Conservation (phyloP, 2,888 invertebrate genomes). For the Amphipoea oculea region DNA sequence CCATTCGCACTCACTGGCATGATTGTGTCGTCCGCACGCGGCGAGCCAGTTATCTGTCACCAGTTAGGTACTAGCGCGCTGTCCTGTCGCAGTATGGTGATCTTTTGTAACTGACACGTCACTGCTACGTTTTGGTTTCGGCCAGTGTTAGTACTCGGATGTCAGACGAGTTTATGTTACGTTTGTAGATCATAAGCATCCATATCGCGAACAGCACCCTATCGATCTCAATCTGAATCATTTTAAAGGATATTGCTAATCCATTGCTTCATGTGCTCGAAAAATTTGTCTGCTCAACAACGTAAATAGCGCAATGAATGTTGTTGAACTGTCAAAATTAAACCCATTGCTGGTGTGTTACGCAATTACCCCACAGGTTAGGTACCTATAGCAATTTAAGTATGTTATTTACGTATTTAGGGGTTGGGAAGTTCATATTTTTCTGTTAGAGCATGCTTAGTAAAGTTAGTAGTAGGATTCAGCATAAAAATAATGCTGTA, state of each 20-base stretch:
- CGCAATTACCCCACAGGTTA: background rate
- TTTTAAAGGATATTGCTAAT: no score
- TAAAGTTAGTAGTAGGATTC: background rate
- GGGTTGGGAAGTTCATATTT: background rate
- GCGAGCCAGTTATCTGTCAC: conserved; percentile 57
- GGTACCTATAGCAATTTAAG: no score
- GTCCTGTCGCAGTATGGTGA: conserved; percentile 26
- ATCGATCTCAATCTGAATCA: no score
- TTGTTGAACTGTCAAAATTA: no score
- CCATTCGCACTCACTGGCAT: conserved; percentile 44
- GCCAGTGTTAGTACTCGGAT: conserved; percentile 26
- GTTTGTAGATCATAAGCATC: background rate
- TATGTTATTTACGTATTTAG: background rate
- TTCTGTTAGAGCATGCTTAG: background rate
- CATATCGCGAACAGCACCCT: background rate
- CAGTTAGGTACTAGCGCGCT: conserved; percentile 25
- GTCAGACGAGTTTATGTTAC: conserved; percentile 34
- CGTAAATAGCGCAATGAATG: no score
- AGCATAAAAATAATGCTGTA: background rate
- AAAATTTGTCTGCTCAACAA: no score
- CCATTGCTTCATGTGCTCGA: no score
- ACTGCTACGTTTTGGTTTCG: conserved; percentile 37
- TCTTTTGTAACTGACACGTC: conserved; percentile 41
- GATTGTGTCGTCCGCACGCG: conserved; percentile 48
- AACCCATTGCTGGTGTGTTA: no score